Evolutionary conservation across 23 tunicate species (phyloP), one percentile per base, ranked within the genome.

Genomic region (Trididemnum nubilum): DNA sequence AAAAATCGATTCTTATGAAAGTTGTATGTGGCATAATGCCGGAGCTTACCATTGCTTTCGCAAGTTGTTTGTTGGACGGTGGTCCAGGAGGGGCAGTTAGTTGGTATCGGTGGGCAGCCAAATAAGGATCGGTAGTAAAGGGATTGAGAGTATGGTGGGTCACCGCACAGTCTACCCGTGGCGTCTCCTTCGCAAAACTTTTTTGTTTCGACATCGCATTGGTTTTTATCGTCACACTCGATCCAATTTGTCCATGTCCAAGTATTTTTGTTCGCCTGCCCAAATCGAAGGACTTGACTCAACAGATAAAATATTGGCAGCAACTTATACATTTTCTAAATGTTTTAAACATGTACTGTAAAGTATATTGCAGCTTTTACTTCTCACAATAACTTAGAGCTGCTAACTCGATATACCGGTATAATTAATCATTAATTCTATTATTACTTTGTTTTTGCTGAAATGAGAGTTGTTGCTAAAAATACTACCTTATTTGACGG

Each of bases 211-310:
- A 7, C 2, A 9, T 44, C 61, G 32, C 79, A 73, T 9, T 23
- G 25, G 9, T 7, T 2, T 26, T 37, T 44, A 59, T 73, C 79
- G 19, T 28, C 38, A 28, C 79, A 73, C n/a, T 33, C 12, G 12
- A 31, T 33, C 75, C 75, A 70, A 12, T 31, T 70, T 70, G 75
- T 70, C 75, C 75, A 70, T 3, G 5, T 32, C 75, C 75, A 70
- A 32, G 70, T 23, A 44, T 44, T 44, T 44, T n/a, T n/a, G n/a
- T n/a, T n/a, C n/a, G n/a, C 58, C 19, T 50, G 58, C 58, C 19
- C 15, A 50, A 50, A 50, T 50, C 19, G 19, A 50, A 15, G 58
- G 58, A 50, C 19, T 50, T 15, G 58, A 50, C 58, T 15, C 15
- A 50, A 50, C n/a, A n/a, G n/a, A n/a, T n/a, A n/a, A n/a, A n/a